Evolutionary conservation across 2,888 invertebrate species (phyloP).

Genomic region (Steinernema carpocapsae): DNA sequence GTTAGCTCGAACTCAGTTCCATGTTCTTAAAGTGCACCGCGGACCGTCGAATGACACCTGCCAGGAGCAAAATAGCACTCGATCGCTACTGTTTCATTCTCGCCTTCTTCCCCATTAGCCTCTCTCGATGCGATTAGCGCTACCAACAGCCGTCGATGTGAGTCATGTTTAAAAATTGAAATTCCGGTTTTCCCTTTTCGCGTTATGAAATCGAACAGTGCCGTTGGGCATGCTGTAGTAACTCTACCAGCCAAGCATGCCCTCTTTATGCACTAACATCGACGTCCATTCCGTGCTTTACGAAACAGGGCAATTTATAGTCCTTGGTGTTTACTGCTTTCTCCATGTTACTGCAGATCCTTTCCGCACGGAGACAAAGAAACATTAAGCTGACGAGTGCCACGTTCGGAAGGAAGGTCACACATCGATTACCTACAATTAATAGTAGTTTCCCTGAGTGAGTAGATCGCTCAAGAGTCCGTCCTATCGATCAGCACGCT

Average conservation of each 20-base stretch:
- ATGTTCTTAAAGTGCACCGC: slow-evolving; percentile 27
- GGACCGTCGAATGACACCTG: slow-evolving; percentile 15
- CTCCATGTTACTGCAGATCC: slow-evolving; percentile 35
- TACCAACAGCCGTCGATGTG: slow-evolving; percentile 30
- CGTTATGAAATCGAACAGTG: slow-evolving; percentile 34
- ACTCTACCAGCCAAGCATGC: slow-evolving; percentile 27
- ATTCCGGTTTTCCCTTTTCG: slow-evolving; percentile 35
- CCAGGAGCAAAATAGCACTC: neutral
- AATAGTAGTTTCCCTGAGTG: slow-evolving; percentile 33
- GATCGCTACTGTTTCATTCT: slow-evolving; percentile 5
- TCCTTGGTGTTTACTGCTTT: slow-evolving; percentile 33
- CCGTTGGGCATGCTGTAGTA: slow-evolving; percentile 33
- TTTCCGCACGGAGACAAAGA: slow-evolving; percentile 35
- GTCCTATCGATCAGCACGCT: neutral
- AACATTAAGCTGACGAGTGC: slow-evolving; percentile 35
- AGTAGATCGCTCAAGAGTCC: slow-evolving; percentile 28
- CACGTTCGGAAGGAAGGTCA: slow-evolving; percentile 35
- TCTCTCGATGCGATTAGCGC: slow-evolving; percentile 34
- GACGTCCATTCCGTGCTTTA: neutral
- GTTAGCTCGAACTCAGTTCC: neutral
- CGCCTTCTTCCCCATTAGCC: slow-evolving; percentile 34
- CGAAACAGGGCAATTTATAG: slow-evolving; percentile 31
- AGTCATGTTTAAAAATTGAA: slow-evolving; percentile 33
- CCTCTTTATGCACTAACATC: slow-evolving; percentile 33
- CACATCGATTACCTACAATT: slow-evolving; percentile 34